Evolutionary conservation across 2,113 vertebrate genomes (phyloP), one percentile per base, ranked within the genome.

Genomic region (Osmerus eperlanus): DNA sequence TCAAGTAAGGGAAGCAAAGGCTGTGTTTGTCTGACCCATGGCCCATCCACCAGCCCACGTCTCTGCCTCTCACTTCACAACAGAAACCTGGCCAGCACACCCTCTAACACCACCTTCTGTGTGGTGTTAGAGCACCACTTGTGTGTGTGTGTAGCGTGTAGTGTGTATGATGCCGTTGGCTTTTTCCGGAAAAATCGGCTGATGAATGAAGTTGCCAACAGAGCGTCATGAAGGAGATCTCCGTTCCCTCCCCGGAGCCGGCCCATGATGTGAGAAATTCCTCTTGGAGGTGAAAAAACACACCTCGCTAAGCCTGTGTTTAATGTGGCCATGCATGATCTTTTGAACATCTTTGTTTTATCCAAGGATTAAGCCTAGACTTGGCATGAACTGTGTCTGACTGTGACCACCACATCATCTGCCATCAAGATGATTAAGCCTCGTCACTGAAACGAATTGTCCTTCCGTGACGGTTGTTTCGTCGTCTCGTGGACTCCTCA

Each of bases 241-340:
- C 63, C 47, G 12, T 59, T 25, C 23, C 67, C 59, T 52, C 25
- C 4, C 23, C 59, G 54, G 66, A 81, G 52, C 41, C 68, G 72
- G 59, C 67, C 76, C 69, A 41, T 81, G 77, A 79, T 82, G 85
- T 90, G 90, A 85, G 85, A 90, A 80, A 90, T 91, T 90, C 90
- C 85, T 2, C 83, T 83, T 29, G 41, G 65, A 80, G 73, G 75
- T 73, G 82, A 80, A 77, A 86, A 78, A 68, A 77, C 86, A 79
- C 79, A 74, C 84, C 79, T 82, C 81, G 64, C 58, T 59, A 63
- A 8, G 23, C 72, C 75, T 84, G 76, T 80, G 82, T 84, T 85
- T 81, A 84, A 86, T 87, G 67, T 77, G 19, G 71, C 79, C 60
- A 53, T 80, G 80, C 79, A 76, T 82, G 71, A 86, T 82, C 75